Conservation (phyloP, 2,888 invertebrate genomes). For the Campaea margaritaria region DNA sequence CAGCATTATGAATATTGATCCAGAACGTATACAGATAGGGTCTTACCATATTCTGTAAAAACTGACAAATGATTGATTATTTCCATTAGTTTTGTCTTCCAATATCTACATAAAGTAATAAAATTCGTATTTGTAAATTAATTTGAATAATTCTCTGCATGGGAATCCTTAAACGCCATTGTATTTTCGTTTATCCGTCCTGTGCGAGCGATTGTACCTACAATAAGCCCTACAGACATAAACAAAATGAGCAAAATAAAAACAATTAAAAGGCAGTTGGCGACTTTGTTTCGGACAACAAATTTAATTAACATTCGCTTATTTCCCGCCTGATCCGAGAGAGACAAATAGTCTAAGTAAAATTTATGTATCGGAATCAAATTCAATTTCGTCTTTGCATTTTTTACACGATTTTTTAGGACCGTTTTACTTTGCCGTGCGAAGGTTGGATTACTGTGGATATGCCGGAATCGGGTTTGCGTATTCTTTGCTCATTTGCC, state of each 20-base stretch:
- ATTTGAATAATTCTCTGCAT: background rate
- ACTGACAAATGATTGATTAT: no score
- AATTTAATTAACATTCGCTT: slow-evolving; percentile 81
- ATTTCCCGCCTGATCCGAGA: slow-evolving; percentile 78
- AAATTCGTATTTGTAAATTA: no score
- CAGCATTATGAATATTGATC: no score
- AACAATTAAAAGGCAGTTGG: slow-evolving; percentile 73
- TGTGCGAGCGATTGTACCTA: slow-evolving; percentile 11
- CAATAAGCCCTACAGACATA: no score
- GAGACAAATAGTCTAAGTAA: slow-evolving; percentile 84
- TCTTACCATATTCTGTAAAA: no score
- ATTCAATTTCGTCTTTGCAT: slow-evolving; percentile 84
- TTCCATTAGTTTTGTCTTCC: no score
- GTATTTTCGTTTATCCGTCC: slow-evolving; percentile 12
- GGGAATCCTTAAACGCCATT: background rate
- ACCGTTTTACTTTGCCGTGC: slow-evolving; percentile 64
- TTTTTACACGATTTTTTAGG: slow-evolving; percentile 81
- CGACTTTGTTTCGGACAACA: slow-evolving; percentile 73
- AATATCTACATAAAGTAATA: no score
- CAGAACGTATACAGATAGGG: no score
- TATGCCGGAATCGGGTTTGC: slow-evolving; percentile 36
- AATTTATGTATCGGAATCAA: slow-evolving; percentile 85
- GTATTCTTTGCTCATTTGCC: background rate
- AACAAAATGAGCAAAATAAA: slow-evolving; percentile 53
- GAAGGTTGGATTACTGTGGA: slow-evolving; percentile 60